A percentile compares a stretch with the other conserved stretches of the same genome.
Conservation (phyloP, 1,140 invertebrate genomes). For the Sarcophaga peregrina region DNA sequence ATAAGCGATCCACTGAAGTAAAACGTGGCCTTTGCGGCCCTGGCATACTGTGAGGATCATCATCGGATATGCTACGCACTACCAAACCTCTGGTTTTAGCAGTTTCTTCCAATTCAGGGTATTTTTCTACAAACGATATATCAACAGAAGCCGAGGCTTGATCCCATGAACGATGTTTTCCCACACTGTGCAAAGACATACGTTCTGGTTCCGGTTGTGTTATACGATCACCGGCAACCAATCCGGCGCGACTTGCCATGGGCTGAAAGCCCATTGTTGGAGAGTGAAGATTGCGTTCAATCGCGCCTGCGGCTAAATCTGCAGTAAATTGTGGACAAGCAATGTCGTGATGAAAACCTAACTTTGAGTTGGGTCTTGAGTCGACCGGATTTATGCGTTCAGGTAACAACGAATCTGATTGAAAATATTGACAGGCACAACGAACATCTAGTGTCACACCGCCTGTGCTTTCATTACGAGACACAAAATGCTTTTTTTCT, state of each 20-base stretch:
- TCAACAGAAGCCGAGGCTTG: constrained; percentile 51
- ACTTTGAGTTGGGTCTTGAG: constrained; percentile 69
- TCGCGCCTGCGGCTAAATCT: background rate
- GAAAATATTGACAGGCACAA: constrained; percentile 85
- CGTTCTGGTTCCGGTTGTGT: constrained; percentile 51
- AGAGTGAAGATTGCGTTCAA: background rate
- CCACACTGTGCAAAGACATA: constrained; percentile 40
- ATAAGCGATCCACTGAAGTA: constrained; percentile 59
- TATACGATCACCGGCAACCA: constrained; percentile 47
- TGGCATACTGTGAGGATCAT: constrained; percentile 53
- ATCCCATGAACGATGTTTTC: constrained; percentile 23
- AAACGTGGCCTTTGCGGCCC: constrained; percentile 50
- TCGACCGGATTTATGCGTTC: constrained; percentile 75
- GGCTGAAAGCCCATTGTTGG: constrained; percentile 41
- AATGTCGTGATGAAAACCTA: constrained; percentile 64
- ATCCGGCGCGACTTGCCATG: constrained; percentile 56
- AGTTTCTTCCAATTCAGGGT: constrained; percentile 62
- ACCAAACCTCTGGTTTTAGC: constrained; percentile 57
- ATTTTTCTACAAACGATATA: constrained; percentile 60
- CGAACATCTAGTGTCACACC: constrained; percentile 79
- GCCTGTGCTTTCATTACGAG: constrained; percentile 73
- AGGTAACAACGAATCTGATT: constrained; percentile 80
- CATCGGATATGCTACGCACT: constrained; percentile 61
- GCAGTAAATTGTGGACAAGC: background rate
- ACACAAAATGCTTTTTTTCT: constrained; percentile 70